Base-by-base conservation (phyloP, 2,797 vertebrate genomes). In the Otolemur crassicaudatus region DNA sequence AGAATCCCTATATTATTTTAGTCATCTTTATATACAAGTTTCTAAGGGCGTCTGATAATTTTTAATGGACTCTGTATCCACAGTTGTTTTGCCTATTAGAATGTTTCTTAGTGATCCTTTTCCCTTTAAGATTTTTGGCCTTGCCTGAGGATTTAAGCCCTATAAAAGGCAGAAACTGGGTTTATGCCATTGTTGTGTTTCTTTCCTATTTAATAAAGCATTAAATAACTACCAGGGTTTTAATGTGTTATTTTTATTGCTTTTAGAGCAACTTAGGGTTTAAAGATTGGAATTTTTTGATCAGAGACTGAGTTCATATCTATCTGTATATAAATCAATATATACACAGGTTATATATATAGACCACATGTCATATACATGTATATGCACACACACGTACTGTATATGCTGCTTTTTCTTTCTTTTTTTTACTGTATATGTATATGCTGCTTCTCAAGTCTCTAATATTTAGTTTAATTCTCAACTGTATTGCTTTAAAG, bases 281-380 rank as follows among this genome's bases (percentile, higher is more conserved):
- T 92, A 87, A 43, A 94, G 56, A n/a, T 60, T 9, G 31, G 31
- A 85, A 7, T 95, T 87, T 94, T 16, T 70, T 97, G 65, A 83
- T 82, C 58, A 81, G 49, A 86, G 27, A 34, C 40, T 75, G 49
- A n/a, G 56, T 85, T 49, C 56, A 17, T 49, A 46, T 46, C 2
- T n/a, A 61, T 53, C 75, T 13, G 8, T 56, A 53, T 14, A 19
- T 76, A 49, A 17, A n/a, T 46, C 16, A 19, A 69, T 13, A 23
- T 46, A 27, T 49, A 11, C 17, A 27, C 22, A 70, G 34, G 20
- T 58, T 58, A 14, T 16, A 37, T 37, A 25, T 34, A 22, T 56
- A 79, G 53, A 29, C 40, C 6, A n/a, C 29, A 83, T 8, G 79
- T 2, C 34, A 29, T 23, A n/a, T 7, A 73, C 29, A 40, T 23